These are phyloP conservation scores for Tetrao urogallus DNA, from an alignment of 2,113 vertebrate genomes.

Conservation along the genomic window DNA sequence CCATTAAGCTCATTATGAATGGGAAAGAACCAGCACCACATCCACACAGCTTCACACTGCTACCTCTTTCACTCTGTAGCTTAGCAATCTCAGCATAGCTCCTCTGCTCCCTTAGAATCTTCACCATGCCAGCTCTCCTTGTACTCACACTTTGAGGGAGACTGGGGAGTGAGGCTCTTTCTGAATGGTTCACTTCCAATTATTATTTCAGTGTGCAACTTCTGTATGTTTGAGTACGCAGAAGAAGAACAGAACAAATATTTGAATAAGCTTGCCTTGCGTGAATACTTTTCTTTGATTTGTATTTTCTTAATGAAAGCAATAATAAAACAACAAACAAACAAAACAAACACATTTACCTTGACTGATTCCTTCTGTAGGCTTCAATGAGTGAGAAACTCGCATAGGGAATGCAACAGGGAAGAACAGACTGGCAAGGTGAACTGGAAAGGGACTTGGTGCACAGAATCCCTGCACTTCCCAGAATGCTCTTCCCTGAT, in stretches of 20 bases:
- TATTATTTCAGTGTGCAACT: not conserved
- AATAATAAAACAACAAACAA: not conserved
- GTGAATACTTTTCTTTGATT: not conserved
- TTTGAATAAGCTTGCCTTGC: not conserved
- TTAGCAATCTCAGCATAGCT: not conserved
- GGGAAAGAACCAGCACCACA: not conserved
- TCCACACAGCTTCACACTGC: not conserved
- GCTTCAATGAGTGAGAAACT: not conserved
- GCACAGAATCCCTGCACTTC: not conserved
- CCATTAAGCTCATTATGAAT: not conserved
- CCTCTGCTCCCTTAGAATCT: not conserved
- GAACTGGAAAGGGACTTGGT: not conserved
- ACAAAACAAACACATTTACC: not conserved
- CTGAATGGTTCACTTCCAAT: not conserved
- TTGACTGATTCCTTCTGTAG: not conserved
- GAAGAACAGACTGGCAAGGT: not conserved
- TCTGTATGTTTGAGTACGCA: not conserved
- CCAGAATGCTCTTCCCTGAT: not conserved
- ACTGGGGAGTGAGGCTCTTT: not conserved
- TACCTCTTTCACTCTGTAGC: not conserved
- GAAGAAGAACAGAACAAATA: not conserved
- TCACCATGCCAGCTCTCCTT: not conserved
- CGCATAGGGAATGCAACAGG: not conserved
- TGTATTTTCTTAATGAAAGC: not conserved
- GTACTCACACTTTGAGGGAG: accelerated